phyloP scores from a whole-genome alignment of 2,888 invertebrate species.

The Trachelus tabidus region DNA sequence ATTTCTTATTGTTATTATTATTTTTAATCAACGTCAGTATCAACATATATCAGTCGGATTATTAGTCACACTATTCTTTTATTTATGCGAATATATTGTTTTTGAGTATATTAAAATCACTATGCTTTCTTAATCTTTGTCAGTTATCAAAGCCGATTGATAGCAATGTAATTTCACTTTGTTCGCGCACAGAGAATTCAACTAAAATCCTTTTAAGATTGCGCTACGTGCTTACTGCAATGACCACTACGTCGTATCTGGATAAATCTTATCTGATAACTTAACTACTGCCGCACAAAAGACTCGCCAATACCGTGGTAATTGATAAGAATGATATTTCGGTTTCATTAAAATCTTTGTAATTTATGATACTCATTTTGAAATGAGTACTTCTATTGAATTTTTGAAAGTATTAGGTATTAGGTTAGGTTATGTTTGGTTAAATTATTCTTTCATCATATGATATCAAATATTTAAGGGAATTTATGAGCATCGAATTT shows the following conservation, averaged over 20 bases:
- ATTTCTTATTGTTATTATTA: slow-evolving; percentile 8
- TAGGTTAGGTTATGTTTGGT: no score
- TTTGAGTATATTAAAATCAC: background rate
- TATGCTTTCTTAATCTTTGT: no score
- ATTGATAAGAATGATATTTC: slow-evolving; percentile 18
- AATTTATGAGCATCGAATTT: no score
- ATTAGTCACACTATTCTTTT: slow-evolving; percentile 11
- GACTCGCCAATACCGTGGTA: slow-evolving; percentile 26
- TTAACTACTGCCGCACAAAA: slow-evolving; percentile 15
- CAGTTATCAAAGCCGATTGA: no score
- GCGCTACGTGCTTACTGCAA: background rate
- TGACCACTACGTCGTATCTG: slow-evolving; percentile 10
- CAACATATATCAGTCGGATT: slow-evolving; percentile 7
- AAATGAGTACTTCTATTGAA: no score
- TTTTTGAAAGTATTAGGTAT: no score
- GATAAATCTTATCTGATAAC: slow-evolving; percentile 41
- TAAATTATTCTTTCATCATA: no score
- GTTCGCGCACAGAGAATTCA: background rate
- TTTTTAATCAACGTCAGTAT: slow-evolving; percentile 7
- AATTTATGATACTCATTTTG: background rate
- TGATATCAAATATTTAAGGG: no score
- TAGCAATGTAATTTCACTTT: no score
- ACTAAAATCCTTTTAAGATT: background rate
- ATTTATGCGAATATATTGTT: slow-evolving; percentile 3
- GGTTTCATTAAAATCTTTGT: background rate